Percentiles rank a stretch among this genome's conserved stretches.
phyloP scores from a whole-genome alignment of 2,888 invertebrate species.

The Drosophila picticornis region DNA sequence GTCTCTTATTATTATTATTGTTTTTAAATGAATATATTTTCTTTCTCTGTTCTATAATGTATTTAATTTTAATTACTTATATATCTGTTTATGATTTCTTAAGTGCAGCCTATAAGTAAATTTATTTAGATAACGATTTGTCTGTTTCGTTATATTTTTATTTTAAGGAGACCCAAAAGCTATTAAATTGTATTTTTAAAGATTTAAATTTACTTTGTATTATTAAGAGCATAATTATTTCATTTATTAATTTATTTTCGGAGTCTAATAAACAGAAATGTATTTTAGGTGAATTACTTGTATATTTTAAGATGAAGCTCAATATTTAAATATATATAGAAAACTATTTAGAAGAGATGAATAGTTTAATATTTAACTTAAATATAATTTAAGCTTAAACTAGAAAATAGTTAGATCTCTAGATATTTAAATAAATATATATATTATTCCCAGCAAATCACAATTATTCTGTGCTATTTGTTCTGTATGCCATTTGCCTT shows the following conservation, averaged over 20 bases:
- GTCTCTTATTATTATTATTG: background rate
- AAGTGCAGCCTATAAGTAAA: background rate
- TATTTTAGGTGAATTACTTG: background rate
- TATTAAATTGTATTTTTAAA: background rate
- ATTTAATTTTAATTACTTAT: background rate
- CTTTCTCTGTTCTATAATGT: background rate
- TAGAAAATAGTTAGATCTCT: background rate
- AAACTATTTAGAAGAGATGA: background rate
- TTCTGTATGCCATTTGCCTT: constrained; percentile 12
- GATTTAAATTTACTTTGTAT: background rate
- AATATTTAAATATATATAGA: background rate
- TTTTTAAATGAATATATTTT: background rate
- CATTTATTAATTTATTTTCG: background rate
- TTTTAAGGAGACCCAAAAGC: background rate
- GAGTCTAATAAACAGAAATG: background rate
- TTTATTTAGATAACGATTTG: background rate
- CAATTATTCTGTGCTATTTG: constrained; percentile 10
- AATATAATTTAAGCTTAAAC: background rate
- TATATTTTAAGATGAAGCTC: background rate
- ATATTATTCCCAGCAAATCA: constrained; percentile 18
- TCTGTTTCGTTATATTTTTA: background rate
- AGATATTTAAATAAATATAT: background rate
- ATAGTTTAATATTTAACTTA: background rate
- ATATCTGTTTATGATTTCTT: background rate
- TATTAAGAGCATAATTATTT: rapidly evolving